Evolutionary conservation across 2,113 vertebrate species (phyloP).

Genomic region (Gavia stellata): DNA sequence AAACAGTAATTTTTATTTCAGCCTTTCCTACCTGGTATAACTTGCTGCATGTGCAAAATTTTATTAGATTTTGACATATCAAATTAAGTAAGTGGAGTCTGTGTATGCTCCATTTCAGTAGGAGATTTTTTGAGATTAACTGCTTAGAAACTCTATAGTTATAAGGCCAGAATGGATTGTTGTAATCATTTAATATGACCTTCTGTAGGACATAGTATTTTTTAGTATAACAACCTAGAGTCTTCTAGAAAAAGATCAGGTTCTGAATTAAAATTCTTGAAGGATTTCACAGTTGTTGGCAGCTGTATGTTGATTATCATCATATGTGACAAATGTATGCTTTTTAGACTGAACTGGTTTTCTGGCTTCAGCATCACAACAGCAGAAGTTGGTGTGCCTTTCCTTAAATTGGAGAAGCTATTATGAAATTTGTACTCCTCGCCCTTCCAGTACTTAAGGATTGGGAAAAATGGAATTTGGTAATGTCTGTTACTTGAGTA

Average conservation of each 20-base stretch:
- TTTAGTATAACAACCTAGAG: neutral
- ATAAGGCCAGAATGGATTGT: neutral
- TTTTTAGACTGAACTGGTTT: neutral
- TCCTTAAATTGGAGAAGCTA: neutral
- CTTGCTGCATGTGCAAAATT: slow-evolving; percentile 1
- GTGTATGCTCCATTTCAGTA: neutral
- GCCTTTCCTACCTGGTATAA: neutral
- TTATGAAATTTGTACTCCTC: neutral
- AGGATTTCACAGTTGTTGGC: neutral
- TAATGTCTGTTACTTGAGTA: neutral
- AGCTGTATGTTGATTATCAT: neutral
- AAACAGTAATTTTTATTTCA: neutral
- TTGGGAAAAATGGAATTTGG: neutral
- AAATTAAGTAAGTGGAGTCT: slow-evolving; percentile 10
- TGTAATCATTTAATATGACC: neutral
- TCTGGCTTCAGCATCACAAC: neutral
- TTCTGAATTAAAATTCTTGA: neutral
- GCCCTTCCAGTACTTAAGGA: neutral
- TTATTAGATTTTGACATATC: neutral
- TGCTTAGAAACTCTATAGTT: neutral
- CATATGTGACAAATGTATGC: neutral
- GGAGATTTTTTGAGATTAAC: slow-evolving; percentile 18
- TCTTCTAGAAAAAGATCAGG: neutral
- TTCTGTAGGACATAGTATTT: neutral
- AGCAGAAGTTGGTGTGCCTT: neutral